Evolutionary conservation across 2,888 invertebrate genomes (phyloP).

Genomic region (Hypolimnas misippus): DNA sequence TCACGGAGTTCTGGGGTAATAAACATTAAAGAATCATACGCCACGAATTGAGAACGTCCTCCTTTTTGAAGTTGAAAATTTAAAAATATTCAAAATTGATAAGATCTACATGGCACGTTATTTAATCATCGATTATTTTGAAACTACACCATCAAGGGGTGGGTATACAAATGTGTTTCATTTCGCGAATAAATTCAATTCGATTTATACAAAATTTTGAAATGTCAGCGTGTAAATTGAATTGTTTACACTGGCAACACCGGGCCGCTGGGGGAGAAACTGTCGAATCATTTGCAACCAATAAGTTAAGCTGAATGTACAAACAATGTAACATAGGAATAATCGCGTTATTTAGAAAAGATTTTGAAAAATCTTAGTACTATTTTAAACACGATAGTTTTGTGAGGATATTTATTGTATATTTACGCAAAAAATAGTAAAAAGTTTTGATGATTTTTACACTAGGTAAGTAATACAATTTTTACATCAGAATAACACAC

Average conservation of each 20-base stretch:
- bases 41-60: too few species aligned
- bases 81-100: too few species aligned
- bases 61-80: too few species aligned
- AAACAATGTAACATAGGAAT: not conserved
- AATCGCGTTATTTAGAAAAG: conserved; percentile 4
- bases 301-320: conserved; percentile 48
- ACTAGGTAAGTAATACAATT: too few species aligned
- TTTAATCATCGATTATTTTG: too few species aligned
- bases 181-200: conserved; percentile 17
- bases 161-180: not conserved
- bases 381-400: not conserved
- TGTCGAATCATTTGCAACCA: conserved; percentile 63
- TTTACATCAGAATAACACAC: too few species aligned
- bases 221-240: conserved; percentile 58
- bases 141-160: not conserved
- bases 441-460: too few species aligned
- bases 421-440: too few species aligned
- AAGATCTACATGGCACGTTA: too few species aligned
- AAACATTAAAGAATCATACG: too few species aligned
- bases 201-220: conserved; percentile 50
- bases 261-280: conserved; percentile 54
- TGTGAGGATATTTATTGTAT: not conserved
- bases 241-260: conserved; percentile 49
- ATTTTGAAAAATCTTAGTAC: not conserved
- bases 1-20: too few species aligned